These are phyloP conservation scores for Platycnemis pennipes DNA, from an alignment of 2,888 invertebrate species.

Conservation along the genomic window DNA sequence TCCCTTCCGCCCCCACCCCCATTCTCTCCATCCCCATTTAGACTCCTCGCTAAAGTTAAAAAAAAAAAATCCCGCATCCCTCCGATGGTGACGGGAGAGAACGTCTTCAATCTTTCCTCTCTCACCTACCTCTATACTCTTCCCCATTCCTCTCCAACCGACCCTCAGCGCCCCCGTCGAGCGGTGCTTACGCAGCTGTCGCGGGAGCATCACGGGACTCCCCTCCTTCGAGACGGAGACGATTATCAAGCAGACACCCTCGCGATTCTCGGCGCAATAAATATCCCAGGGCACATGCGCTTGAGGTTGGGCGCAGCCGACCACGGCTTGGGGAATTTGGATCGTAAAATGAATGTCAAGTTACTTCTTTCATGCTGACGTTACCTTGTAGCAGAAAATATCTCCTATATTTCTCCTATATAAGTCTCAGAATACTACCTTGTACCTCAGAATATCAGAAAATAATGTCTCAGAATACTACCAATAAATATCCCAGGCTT, in stretches of 20 bases:
- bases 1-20: neutral
- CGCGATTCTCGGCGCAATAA: neutral
- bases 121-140: conserved; percentile 20
- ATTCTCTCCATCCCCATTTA: neutral
- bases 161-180: neutral
- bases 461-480: too few species aligned
- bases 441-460: too few species aligned
- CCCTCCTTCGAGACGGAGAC: neutral
- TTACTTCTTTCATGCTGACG: too few species aligned
- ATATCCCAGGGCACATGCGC: too few species aligned
- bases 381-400: too few species aligned
- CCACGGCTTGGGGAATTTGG: too few species aligned
- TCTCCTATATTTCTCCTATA: too few species aligned
- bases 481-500: too few species aligned
- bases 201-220: neutral
- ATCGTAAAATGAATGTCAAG: too few species aligned
- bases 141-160: neutral
- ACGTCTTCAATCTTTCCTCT: neutral
- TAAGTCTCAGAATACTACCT: too few species aligned
- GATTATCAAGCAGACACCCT: neutral
- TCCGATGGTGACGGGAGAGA: neutral
- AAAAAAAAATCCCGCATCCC: neutral
- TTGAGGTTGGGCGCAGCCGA: too few species aligned
- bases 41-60: conserved; percentile 16
- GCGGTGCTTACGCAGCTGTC: neutral